Evolutionary conservation across 2,113 vertebrate genomes (phyloP).

Genomic region (Larimichthys polyactis): DNA sequence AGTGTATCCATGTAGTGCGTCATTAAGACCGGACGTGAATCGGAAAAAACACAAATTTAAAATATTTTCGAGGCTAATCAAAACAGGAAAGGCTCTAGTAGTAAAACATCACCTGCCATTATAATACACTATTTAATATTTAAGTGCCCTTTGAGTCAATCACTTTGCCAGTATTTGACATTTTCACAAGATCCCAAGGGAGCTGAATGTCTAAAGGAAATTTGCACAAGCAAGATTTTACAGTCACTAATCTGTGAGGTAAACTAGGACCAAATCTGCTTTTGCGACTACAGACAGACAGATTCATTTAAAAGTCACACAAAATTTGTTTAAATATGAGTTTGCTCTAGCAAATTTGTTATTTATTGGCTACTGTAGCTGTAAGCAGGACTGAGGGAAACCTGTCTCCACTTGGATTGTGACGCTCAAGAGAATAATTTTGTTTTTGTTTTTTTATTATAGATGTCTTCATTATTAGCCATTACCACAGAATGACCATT

Average conservation of each 20-base stretch:
- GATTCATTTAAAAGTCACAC: neutral
- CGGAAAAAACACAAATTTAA: neutral
- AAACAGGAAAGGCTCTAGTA: neutral
- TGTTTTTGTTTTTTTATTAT: neutral
- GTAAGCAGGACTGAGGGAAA: neutral
- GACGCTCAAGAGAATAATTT: neutral
- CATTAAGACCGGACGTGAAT: neutral
- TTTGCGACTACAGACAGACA: neutral
- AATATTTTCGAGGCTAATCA: neutral
- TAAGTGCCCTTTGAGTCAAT: neutral
- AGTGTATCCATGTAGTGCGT: neutral
- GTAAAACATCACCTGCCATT: neutral
- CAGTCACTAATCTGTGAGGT: neutral
- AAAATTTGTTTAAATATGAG: neutral
- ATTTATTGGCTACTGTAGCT: neutral
- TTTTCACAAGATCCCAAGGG: neutral
- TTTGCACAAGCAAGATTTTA: conserved; percentile 17
- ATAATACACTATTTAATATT: neutral
- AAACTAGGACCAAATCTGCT: neutral
- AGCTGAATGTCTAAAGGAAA: neutral
- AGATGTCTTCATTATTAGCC: neutral
- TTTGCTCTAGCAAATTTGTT: neutral
- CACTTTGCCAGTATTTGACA: neutral
- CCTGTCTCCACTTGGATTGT: neutral
- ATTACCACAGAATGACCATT: neutral